phyloP scores from a whole-genome alignment of 2,888 invertebrate genomes.

The Tipula unca region DNA sequence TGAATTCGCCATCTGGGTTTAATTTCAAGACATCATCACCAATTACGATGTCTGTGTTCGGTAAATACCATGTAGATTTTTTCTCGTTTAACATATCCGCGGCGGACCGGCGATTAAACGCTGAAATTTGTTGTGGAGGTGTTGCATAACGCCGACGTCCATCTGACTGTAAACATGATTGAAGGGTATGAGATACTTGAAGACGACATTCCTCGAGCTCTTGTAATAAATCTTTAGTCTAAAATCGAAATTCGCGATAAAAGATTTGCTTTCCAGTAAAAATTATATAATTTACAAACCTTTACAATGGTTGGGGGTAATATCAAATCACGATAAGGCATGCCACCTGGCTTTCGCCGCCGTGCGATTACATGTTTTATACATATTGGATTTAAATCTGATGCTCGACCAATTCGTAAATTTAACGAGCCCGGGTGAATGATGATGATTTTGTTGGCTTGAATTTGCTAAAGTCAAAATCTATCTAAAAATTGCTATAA shows the following conservation, averaged over 20 bases:
- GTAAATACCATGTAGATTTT: slow-evolving; percentile 54
- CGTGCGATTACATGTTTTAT: slow-evolving; percentile 57
- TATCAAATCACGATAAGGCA: slow-evolving; percentile 53
- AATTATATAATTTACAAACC: slow-evolving; percentile 3
- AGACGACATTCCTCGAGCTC: slow-evolving; percentile 78
- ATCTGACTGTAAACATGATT: slow-evolving; percentile 75
- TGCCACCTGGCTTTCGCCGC: slow-evolving; percentile 39
- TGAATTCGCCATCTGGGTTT: slow-evolving; percentile 62
- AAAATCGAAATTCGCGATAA: slow-evolving; percentile 20
- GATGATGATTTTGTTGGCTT: slow-evolving; percentile 77
- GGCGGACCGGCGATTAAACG: slow-evolving; percentile 70
- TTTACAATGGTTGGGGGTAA: slow-evolving; percentile 56
- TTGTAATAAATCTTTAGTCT: slow-evolving; percentile 58
- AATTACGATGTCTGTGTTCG: slow-evolving; percentile 56
- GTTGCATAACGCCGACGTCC: slow-evolving; percentile 73
- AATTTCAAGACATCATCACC: slow-evolving; percentile 70
- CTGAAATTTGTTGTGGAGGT: slow-evolving; percentile 81
- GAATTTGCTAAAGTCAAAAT: slow-evolving; percentile 52
- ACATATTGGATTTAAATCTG: slow-evolving; percentile 77
- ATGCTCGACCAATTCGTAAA: slow-evolving; percentile 81
- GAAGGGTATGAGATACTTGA: slow-evolving; percentile 76
- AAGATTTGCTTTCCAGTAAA: not conserved
- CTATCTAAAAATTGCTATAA: slow-evolving; percentile 30
- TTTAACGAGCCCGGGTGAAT: slow-evolving; percentile 91
- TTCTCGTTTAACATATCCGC: slow-evolving; percentile 56